A percentile compares a stretch with the other conserved stretches of the same genome.
Evolutionary conservation across 2,888 invertebrate genomes (phyloP).

Genomic region (Neoitamus cyanurus): DNA sequence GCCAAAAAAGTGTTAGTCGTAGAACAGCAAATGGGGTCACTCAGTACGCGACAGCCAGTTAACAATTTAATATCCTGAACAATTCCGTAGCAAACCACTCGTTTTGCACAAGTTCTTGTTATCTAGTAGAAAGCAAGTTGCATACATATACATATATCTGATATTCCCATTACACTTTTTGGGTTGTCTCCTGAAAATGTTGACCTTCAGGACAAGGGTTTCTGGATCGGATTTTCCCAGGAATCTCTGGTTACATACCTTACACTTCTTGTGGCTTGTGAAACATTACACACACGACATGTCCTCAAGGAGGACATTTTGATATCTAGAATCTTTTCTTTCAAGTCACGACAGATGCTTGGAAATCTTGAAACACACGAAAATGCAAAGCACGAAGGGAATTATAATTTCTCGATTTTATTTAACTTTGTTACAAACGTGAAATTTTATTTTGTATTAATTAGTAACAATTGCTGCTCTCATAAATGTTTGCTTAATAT

Average conservation of each 20-base stretch:
- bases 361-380: not conserved
- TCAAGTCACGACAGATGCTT: not conserved
- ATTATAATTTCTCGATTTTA: no score
- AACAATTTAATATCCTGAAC: not conserved
- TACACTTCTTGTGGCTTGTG: not conserved
- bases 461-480: no score
- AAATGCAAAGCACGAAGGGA: no score
- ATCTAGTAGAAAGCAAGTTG: not conserved
- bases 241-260: not conserved
- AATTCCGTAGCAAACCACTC: not conserved
- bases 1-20: not conserved
- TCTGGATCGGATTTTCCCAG: not conserved
- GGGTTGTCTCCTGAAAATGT: not conserved
- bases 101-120: not conserved
- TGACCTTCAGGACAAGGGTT: not conserved
- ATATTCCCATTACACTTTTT: not conserved
- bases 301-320: not conserved
- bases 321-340: not conserved
- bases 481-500: no score
- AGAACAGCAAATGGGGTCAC: not conserved
- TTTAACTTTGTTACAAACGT: no score
- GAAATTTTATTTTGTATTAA: no score
- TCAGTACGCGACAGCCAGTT: not conserved
- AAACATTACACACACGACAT: not conserved
- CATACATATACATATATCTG: no score